These are phyloP conservation scores for Meliscaeva auricollis DNA, from an alignment of 2,888 invertebrate genomes.

Conservation along the genomic window DNA sequence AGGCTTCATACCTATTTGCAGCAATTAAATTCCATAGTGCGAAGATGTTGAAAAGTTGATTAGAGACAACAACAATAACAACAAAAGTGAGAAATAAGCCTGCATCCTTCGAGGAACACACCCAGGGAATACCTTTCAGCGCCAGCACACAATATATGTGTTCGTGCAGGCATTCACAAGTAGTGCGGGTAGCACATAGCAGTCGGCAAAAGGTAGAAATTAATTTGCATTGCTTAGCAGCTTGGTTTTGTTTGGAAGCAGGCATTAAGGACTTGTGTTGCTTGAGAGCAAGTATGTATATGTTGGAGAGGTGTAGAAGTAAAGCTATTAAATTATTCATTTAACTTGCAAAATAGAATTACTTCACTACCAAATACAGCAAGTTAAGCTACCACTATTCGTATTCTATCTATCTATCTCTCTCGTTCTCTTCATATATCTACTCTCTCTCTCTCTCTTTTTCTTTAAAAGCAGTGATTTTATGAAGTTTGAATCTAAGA, in stretches of 20 bases:
- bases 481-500: conserved; percentile 12
- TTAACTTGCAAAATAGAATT: conserved; percentile 34
- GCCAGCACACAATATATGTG: conserved; percentile 7
- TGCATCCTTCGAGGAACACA: conserved; percentile 27
- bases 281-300: background rate
- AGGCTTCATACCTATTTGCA: conserved; percentile 3
- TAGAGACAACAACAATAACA: background rate
- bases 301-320: background rate
- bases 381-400: background rate
- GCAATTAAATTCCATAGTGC: conserved; percentile 7
- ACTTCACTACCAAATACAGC: conserved; percentile 6
- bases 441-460: background rate
- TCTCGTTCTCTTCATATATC: background rate
- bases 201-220: conserved; percentile 23
- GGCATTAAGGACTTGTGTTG: background rate
- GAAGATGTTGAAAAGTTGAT: conserved; percentile 6
- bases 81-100: conserved; percentile 13
- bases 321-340: conserved; percentile 39
- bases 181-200: background rate
- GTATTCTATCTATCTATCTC: background rate
- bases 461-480: conserved; percentile 4
- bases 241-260: conserved; percentile 9
- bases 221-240: conserved; percentile 47
- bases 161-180: conserved; percentile 39
- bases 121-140: conserved; percentile 16